Conservation (phyloP, 2,888 invertebrate genomes). For the Pyrocoelia pectoralis region DNA sequence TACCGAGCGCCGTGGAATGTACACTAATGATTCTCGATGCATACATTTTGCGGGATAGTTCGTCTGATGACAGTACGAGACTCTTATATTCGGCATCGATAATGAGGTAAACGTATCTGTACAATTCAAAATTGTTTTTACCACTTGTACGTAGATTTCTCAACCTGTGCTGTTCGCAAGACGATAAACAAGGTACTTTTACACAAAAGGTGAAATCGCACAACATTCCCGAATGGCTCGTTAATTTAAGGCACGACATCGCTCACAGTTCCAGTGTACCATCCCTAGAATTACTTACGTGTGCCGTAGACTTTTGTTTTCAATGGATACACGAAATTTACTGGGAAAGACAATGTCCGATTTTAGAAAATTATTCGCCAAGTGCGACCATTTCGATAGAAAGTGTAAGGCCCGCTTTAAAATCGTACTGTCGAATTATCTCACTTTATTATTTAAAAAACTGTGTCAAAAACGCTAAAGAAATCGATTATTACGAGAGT, state of each 20-base stretch:
- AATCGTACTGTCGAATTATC: background rate
- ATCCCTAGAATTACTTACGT: slow-evolving; percentile 67
- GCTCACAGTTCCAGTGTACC: slow-evolving; percentile 78
- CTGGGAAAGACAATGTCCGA: slow-evolving; percentile 67
- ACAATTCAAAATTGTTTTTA: background rate
- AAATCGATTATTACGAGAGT: background rate
- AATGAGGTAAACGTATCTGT: slow-evolving; percentile 65
- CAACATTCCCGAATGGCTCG: slow-evolving; percentile 81
- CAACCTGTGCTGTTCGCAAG: slow-evolving; percentile 55
- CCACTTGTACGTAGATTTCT: slow-evolving; percentile 49
- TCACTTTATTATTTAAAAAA: background rate
- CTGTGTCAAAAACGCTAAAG: background rate
- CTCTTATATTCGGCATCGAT: slow-evolving; percentile 70
- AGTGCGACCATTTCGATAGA: background rate
- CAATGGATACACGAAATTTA: slow-evolving; percentile 75
- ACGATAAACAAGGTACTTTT: slow-evolving; percentile 54
- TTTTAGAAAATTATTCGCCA: slow-evolving; percentile 58
- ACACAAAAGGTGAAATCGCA: slow-evolving; percentile 68
- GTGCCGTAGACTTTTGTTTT: slow-evolving; percentile 69
- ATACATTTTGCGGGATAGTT: slow-evolving; percentile 54
- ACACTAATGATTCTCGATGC: slow-evolving; percentile 67
- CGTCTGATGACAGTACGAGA: slow-evolving; percentile 62
- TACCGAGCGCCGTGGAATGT: slow-evolving; percentile 70
- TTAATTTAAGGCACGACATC: slow-evolving; percentile 79
- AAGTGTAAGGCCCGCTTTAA: background rate